Conservation (phyloP, 92 coral and sea anemone genomes). For the Virgularia gustaviana region DNA sequence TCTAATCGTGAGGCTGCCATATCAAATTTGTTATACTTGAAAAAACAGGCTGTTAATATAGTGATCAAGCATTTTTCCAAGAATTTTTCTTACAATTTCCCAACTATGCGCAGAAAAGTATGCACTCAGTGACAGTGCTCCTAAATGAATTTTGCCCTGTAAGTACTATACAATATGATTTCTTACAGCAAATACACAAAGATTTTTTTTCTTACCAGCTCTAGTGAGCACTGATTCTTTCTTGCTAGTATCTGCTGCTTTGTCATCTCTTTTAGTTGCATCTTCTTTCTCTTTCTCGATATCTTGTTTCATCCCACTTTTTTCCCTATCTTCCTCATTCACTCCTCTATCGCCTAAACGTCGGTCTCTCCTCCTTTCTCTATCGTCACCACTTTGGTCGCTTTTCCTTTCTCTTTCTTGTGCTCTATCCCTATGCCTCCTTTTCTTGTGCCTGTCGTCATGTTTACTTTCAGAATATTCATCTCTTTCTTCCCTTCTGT, state of each 20-base stretch:
- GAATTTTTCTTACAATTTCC: no score
- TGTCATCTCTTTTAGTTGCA: neutral
- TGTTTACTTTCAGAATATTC: slow-evolving; percentile 17
- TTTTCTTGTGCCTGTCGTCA: slow-evolving; percentile 24
- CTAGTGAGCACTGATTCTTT: slow-evolving; percentile 66
- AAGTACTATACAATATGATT: neutral
- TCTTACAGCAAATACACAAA: neutral
- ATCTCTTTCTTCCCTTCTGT: slow-evolving; percentile 23
- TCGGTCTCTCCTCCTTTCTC: neutral
- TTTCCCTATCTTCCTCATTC: slow-evolving; percentile 33
- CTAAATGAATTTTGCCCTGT: neutral
- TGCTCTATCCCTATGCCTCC: slow-evolving; percentile 20
- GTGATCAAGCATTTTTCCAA: no score
- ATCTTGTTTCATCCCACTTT: slow-evolving; percentile 24
- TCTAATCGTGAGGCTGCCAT: no score
- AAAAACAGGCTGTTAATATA: no score
- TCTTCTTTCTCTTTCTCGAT: slow-evolving; percentile 9
- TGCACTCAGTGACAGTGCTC: neutral
- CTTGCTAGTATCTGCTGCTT: slow-evolving; percentile 24
- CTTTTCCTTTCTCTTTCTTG: slow-evolving; percentile 39
- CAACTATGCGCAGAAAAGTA: no score
- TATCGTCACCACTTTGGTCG: slow-evolving; percentile 33
- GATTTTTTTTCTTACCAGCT: slow-evolving; percentile 55
- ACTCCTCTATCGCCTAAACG: neutral
- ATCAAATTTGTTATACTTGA: no score